phyloP scores from a whole-genome alignment of 30 jellyfish, hydroid and myxozoan species.

The Rhopilema esculentum region DNA sequence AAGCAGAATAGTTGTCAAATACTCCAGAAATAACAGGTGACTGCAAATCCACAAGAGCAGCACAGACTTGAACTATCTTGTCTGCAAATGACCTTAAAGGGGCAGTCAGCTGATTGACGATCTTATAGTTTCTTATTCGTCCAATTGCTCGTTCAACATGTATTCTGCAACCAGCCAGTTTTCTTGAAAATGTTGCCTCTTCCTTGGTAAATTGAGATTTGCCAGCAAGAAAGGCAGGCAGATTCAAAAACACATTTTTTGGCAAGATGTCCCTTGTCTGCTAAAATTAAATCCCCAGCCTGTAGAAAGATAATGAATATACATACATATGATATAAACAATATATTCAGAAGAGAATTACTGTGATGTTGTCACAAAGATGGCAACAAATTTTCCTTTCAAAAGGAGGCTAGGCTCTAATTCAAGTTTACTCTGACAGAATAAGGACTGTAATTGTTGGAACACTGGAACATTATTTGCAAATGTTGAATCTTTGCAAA shows the following conservation, averaged over 20 bases:
- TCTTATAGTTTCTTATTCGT: constrained; percentile 17
- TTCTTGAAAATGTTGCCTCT: constrained; percentile 31
- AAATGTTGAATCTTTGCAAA: background rate
- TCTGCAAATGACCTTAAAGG: constrained; percentile 38
- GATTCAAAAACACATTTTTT: constrained; percentile 10
- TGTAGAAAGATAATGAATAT: background rate
- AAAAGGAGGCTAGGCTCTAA: background rate
- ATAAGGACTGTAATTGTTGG: background rate
- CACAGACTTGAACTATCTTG: constrained; percentile 34
- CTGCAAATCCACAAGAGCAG: constrained; percentile 15
- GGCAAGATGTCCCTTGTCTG: constrained; percentile 28
- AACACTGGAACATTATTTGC: background rate
- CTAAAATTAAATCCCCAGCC: constrained; percentile 40
- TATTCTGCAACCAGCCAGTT: constrained; percentile 24
- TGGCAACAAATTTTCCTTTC: background rate
- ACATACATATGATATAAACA: background rate
- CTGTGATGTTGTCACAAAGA: background rate
- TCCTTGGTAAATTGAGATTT: constrained; percentile 7
- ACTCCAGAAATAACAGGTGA: constrained; percentile 13
- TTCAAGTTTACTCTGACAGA: background rate
- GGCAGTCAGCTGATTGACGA: constrained; percentile 2
- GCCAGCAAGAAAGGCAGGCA: constrained; percentile 7
- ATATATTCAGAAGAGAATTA: background rate
- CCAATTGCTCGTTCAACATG: constrained; percentile 41
- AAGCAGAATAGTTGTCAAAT: constrained; percentile 11